Evolutionary conservation across 2,888 invertebrate genomes (phyloP), one percentile per base, ranked within the genome.

Genomic region (Hybos culiciformis): DNA sequence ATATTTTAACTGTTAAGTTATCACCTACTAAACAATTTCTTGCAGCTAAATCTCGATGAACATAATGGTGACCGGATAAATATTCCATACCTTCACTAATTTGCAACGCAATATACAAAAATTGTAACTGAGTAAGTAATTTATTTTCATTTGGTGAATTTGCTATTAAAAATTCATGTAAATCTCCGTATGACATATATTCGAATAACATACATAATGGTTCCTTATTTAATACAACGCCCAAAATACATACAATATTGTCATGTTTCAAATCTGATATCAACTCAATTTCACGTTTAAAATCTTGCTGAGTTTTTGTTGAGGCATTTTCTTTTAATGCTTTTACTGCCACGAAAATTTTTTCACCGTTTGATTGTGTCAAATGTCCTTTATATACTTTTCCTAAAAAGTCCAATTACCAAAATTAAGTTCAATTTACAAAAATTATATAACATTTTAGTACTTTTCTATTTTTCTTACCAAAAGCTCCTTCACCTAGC

Each of bases 151-250:
- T 80, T 2, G 94, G 93, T 0, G 93, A 92, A 58, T 93, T 83
- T 3, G 81, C 77, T 58, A 92, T 84, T 18, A 98, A 70, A 67
- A 92, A 96, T 65, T 97, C 96, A 60, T 97, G 96, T 41, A 98
- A 72, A 66, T 98, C 96, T 1, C 97, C 96, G 63, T 91, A 80
- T 1, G 87, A 84, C 94, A 97, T 96, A 61, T 90, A 93, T 64
- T 98, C 97, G 67, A 97, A 97, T 18, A 98, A 69, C 90, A 96
- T 93, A 59, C 92, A 92, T 62, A 86, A 75, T 0, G 93, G 92
- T 58, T 90, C 84, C 55, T 87, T 85, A 54, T 84, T 83, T 47
- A 88, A 72, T 44, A 90, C 85, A 8, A 93, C 91, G 0, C 94
- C 96, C 45, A 97, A 73, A 52, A 97, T 78, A 64, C 92, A 91